Base-by-base conservation (phyloP, 2,888 invertebrate genomes). In the Euphydryas editha region DNA sequence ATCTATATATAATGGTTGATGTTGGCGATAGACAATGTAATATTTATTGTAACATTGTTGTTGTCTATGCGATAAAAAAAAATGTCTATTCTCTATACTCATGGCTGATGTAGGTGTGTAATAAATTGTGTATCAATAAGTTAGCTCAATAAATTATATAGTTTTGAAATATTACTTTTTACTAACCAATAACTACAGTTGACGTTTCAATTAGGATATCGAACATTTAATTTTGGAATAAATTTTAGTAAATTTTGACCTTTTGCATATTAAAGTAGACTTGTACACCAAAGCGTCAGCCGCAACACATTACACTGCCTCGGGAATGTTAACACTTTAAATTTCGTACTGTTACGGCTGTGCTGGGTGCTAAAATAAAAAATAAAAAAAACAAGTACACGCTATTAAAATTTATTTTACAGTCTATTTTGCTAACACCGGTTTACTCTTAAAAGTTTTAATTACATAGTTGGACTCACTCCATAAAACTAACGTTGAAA, bases 371-470 rank as follows among this genome's bases (percentile, higher is more conserved):
- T 61, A 24, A 60, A 59, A 67, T 60, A 60, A 57, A 67, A 67
- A 63, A 30, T 30, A 30, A 30, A n/a, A 47, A 63, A 58, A 37
- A 46, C 13, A 1, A 44, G 24, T 63, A 62, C 65, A 49, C 59
- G 59, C 65, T 65, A 68, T 68, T 68, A 66, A 69, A 69, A 65
- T 69, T 69, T 69, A 69, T 69, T 69, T 69, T 62, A 59, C 68
- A 59, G 59, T 62, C 59, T 69, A 65, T 69, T 69, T 69, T 62
- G 65, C 68, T 59, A 65, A 65, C 68, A 69, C 62, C 68, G 39
- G 65, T 69, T 62, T 57, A 59, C 65, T 69, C 62, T 69, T 68
- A 69, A 65, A 69, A 69, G 62, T 69, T 69, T 69, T 69, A 65
- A 69, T 69, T 69, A 69, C 68, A 66, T 69, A 69, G 65, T 69